These are phyloP conservation scores for Drosophila nigrodunni DNA, from an alignment of 1,140 invertebrate species.

Conservation along the genomic window DNA sequence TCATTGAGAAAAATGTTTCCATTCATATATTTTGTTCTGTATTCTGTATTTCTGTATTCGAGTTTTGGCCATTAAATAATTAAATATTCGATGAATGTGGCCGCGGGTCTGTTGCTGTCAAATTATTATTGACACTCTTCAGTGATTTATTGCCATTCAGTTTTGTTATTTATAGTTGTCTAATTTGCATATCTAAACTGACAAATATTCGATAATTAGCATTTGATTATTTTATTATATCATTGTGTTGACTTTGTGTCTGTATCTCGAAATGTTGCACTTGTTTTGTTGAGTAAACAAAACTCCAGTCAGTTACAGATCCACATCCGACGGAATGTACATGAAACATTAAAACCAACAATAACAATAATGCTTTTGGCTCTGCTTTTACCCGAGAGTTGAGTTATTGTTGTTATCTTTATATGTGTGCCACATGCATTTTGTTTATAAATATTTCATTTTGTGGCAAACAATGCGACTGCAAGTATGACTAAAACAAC, in stretches of 20 bases:
- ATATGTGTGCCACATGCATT: conserved; percentile 74
- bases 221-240: conserved; percentile 42
- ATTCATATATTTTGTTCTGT: neutral
- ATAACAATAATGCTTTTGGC: conserved; percentile 2
- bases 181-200: conserved; percentile 64
- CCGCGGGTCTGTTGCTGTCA: conserved; percentile 21
- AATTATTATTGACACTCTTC: conserved; percentile 36
- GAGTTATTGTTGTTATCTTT: conserved; percentile 46
- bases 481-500: conserved; percentile 26
- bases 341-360: conserved; percentile 15
- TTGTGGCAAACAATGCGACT: conserved; percentile 65
- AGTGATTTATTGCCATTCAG: conserved; percentile 22
- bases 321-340: conserved; percentile 20
- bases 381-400: conserved; percentile 43
- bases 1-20: neutral
- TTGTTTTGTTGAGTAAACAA: conserved; percentile 4
- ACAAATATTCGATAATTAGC: conserved; percentile 52
- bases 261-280: neutral
- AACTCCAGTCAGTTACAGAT: conserved; percentile 20
- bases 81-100: conserved; percentile 5
- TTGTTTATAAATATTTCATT: conserved; percentile 59
- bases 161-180: conserved; percentile 38
- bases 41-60: neutral
- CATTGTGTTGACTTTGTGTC: neutral
- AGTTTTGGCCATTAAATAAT: conserved; percentile 9